Percentiles rank a stretch among this genome's conserved stretches.
Conservation (phyloP, 2,888 invertebrate species). For the Ferrisia virgata region DNA sequence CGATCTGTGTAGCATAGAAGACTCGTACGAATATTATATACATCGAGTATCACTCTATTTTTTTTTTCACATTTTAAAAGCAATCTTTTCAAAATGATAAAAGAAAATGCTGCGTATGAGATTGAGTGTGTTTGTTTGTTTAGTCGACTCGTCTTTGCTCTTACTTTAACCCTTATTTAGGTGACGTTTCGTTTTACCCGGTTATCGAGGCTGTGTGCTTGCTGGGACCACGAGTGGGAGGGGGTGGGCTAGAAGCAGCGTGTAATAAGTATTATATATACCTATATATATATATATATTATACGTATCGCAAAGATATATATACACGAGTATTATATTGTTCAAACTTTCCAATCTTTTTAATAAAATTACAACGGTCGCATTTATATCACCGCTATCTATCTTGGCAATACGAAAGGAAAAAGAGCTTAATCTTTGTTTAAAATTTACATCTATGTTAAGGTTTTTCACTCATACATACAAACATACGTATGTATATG, state of each 20-base stretch:
- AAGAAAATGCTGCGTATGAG: background rate
- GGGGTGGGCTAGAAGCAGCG: background rate
- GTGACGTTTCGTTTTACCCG: background rate
- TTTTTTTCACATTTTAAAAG: background rate
- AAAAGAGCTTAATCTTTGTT: constrained; percentile 29
- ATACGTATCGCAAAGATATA: background rate
- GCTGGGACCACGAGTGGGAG: background rate
- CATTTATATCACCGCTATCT: constrained; percentile 23
- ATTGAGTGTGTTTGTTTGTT: background rate
- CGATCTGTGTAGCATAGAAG: too few species aligned
- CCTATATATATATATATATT: background rate
- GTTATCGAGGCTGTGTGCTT: too few species aligned
- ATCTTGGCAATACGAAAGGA: constrained; percentile 28
- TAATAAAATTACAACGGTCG: constrained; percentile 33
- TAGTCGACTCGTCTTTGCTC: background rate
- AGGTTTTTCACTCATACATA: background rate
- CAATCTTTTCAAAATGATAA: background rate
- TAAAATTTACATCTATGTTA: constrained; percentile 17
- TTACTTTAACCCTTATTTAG: background rate
- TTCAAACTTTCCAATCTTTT: constrained; percentile 21
- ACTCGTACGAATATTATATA: background rate
- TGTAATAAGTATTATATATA: too few species aligned
- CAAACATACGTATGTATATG: too few species aligned
- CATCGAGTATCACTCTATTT: background rate
- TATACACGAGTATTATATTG: background rate